phyloP scores from a whole-genome alignment of 2,797 vertebrate species.

The Semotilus atromaculatus region DNA sequence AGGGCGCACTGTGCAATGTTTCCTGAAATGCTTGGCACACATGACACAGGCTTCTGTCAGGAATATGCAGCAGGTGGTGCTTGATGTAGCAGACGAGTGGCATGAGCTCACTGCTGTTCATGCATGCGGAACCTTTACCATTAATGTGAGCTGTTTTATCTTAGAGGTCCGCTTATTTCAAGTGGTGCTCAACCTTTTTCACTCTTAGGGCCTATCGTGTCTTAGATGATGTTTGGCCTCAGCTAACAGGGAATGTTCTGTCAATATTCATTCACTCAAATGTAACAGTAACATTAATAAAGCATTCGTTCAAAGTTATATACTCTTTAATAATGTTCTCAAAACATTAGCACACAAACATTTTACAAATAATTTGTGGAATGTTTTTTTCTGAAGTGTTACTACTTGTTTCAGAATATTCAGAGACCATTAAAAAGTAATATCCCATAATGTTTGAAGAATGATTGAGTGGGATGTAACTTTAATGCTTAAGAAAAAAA shows the following conservation, averaged over 20 bases:
- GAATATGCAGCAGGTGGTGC: conserved; percentile 43
- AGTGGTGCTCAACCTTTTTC: not conserved
- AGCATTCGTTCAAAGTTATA: not conserved
- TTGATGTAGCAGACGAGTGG: conserved; percentile 28
- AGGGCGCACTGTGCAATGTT: conserved; percentile 41
- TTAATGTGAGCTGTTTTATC: not conserved
- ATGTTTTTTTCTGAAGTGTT: not conserved
- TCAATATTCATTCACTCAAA: not conserved
- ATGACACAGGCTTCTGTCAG: conserved; percentile 30
- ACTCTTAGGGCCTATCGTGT: not conserved
- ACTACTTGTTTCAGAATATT: too few relatives aligned
- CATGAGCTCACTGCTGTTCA: not conserved
- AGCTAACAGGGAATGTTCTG: not conserved
- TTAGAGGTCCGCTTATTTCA: not conserved
- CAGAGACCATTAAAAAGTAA: too few relatives aligned
- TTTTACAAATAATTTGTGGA: not conserved
- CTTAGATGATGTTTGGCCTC: not conserved
- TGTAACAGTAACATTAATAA: not conserved
- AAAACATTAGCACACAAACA: not conserved
- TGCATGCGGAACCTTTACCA: not conserved
- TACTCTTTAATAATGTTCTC: not conserved
- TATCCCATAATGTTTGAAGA: too few relatives aligned
- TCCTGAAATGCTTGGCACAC: conserved; percentile 45
- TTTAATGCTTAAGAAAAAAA: too few relatives aligned
- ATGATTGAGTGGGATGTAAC: too few relatives aligned